A percentile compares a stretch with the other conserved stretches of the same genome.
These are phyloP conservation scores for Chelidonichthys spinosus DNA, from an alignment of 2,797 vertebrate species.

Conservation along the genomic window DNA sequence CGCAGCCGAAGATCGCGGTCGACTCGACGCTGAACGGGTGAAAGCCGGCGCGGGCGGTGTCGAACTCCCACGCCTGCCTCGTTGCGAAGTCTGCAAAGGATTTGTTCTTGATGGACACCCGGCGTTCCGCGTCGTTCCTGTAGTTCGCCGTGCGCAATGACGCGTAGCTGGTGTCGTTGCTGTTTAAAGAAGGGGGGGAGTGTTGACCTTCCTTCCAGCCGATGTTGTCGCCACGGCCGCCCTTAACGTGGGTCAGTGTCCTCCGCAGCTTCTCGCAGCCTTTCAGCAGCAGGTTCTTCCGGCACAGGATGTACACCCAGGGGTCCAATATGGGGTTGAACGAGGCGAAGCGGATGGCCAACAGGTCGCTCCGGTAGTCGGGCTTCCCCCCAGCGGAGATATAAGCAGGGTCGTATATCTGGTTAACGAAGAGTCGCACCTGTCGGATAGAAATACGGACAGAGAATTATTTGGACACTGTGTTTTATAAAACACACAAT, in stretches of 20 bases:
- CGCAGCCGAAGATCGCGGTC: conserved; percentile 43
- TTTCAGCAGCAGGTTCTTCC: conserved; percentile 84
- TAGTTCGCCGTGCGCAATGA: conserved; percentile 75
- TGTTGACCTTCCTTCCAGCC: conserved; percentile 76
- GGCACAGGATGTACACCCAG: conserved; percentile 88
- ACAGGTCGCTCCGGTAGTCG: conserved; percentile 81
- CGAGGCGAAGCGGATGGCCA: conserved; percentile 87
- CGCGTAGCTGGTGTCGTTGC: conserved; percentile 84
- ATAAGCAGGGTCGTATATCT: conserved; percentile 80
- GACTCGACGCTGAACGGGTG: conserved; percentile 85
- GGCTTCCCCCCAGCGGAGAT: conserved; percentile 79
- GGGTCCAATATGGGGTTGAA: conserved; percentile 88
- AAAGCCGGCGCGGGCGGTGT: conserved; percentile 74
- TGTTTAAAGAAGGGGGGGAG: conserved; percentile 79
- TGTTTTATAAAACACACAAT: neutral
- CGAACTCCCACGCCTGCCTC: conserved; percentile 83
- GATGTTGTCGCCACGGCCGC: conserved; percentile 21
- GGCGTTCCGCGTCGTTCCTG: conserved; percentile 53
- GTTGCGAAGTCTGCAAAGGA: conserved; percentile 78
- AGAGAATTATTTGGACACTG: neutral
- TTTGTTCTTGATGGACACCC: conserved; percentile 31
- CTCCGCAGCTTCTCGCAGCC: conserved; percentile 80
- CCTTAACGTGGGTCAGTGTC: conserved; percentile 51
- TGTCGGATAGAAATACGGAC: conserved; percentile 45
- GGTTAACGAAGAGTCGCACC: conserved; percentile 87